A percentile compares a stretch with the other conserved stretches of the same genome.
phyloP scores from a whole-genome alignment of 2,797 vertebrate genomes.

The Pantherophis alleghaniensis region DNA sequence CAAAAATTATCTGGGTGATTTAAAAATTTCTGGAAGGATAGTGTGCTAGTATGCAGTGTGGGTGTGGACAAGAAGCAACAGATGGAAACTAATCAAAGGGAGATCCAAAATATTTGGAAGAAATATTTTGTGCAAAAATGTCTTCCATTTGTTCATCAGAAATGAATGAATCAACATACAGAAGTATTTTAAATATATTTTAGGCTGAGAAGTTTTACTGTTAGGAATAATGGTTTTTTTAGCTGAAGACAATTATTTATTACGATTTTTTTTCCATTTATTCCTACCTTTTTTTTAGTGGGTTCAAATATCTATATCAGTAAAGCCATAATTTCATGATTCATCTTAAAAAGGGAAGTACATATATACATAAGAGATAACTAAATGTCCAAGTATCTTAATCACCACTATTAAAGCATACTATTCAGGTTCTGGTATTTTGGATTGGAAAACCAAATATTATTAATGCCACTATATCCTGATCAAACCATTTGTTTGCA shows the following conservation, averaged over 20 bases:
- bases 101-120: not conserved
- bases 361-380: not conserved
- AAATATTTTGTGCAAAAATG: not conserved
- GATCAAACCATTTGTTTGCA: not conserved
- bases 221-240: not conserved
- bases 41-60: no score
- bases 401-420: not conserved
- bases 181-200: not conserved
- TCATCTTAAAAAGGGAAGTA: not conserved
- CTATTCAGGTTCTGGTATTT: not conserved
- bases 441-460: not conserved
- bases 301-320: not conserved
- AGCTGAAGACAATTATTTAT: not conserved
- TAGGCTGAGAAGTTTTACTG: not conserved
- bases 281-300: not conserved
- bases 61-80: no score
- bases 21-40: no score
- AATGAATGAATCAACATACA: not conserved
- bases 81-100: no score
- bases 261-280: not conserved
- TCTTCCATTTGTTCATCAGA: not conserved
- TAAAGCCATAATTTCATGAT: not conserved
- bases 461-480: not conserved
- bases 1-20: no score
- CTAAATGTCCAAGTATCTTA: not conserved